Base-by-base conservation (phyloP, 1,140 invertebrate genomes). In the Neoseiulus cucumeris region DNA sequence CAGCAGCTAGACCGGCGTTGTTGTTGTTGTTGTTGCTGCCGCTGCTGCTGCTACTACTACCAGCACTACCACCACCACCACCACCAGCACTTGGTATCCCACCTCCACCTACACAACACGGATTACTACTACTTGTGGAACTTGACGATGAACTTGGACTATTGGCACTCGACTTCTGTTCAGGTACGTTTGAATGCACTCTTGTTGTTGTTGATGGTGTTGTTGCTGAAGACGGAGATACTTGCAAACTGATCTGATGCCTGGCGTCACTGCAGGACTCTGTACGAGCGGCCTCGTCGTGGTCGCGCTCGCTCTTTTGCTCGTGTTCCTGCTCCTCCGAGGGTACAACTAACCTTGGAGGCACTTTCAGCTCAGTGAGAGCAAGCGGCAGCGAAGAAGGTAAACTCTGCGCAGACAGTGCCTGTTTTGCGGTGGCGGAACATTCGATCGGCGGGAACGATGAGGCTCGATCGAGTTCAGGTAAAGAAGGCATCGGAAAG, bases 141-240 rank as follows among this genome's bases (percentile, higher is more conserved):
- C 33, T 39, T 39, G 33, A 39, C 33, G 33, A 39, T 9, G 33
- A 39, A 39, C 33, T 39, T 39, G 51, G 22, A 25, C 51, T 59
- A 25, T 59, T 59, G 51, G 51, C 51, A 59, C 51, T 59, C 51
- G 51, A 59, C 51, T 59, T 25, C 51, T 59, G 51, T 33, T 59
- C 51, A 59, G 51, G 51, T 59, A 59, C 51, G 14, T 20, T 59
- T 59, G 51, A 59, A 59, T 59, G 51, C 51, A 59, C 22, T 17
- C 4, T 25, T 6, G 1, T 25, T 1, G 51, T 59, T 20, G 51
- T 12, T 20, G 51, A 4, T 59, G 51, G 2, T 59, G 51, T 1
- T 59, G 51, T 6, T 47, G 4, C 20, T 47, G 45, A 4, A 7
- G 4, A 7, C 14, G 45, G 14, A 7, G 6, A 47, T 47, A n/a